These are phyloP conservation scores for Callionymus lyra DNA, from an alignment of 2,113 vertebrate species.

Conservation along the genomic window DNA sequence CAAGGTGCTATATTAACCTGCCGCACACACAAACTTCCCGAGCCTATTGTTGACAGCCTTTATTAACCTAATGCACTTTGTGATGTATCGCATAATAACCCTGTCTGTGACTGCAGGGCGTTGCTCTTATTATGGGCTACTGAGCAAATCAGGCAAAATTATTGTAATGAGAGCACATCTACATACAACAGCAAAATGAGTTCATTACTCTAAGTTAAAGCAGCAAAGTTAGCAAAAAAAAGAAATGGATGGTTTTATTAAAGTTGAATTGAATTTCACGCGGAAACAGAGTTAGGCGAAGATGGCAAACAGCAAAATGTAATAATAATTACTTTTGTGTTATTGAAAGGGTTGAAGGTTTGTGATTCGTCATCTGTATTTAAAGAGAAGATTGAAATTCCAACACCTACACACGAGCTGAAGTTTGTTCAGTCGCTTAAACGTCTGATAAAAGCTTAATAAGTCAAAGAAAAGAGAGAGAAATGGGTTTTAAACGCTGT, in stretches of 20 bases:
- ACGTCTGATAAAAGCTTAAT: too few species aligned
- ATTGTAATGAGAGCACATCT: conserved; percentile 78
- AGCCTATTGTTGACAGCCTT: conserved; percentile 72
- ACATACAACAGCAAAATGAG: conserved; percentile 77
- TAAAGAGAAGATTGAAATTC: not conserved
- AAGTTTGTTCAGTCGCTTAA: conserved; percentile 14
- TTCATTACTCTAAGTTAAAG: conserved; percentile 76
- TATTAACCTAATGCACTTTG: conserved; percentile 73
- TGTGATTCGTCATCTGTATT: conserved; percentile 30
- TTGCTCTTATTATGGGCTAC: conserved; percentile 71
- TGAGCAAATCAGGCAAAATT: conserved; percentile 73
- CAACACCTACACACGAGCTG: not conserved
- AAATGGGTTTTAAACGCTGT: too few species aligned
- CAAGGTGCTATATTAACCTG: conserved; percentile 62
- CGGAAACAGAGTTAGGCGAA: conserved; percentile 67
- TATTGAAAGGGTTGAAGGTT: conserved; percentile 52
- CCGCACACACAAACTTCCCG: conserved; percentile 62
- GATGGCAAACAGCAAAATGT: conserved; percentile 57
- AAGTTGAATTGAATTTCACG: conserved; percentile 62
- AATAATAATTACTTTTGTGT: conserved; percentile 66
- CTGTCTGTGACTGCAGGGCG: conserved; percentile 68
- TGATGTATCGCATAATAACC: conserved; percentile 79
- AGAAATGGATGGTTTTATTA: conserved; percentile 71
- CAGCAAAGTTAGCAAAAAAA: conserved; percentile 62
- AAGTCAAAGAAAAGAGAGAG: too few species aligned